phyloP scores from a whole-genome alignment of 2,113 vertebrate genomes.

The Colius striatus region DNA sequence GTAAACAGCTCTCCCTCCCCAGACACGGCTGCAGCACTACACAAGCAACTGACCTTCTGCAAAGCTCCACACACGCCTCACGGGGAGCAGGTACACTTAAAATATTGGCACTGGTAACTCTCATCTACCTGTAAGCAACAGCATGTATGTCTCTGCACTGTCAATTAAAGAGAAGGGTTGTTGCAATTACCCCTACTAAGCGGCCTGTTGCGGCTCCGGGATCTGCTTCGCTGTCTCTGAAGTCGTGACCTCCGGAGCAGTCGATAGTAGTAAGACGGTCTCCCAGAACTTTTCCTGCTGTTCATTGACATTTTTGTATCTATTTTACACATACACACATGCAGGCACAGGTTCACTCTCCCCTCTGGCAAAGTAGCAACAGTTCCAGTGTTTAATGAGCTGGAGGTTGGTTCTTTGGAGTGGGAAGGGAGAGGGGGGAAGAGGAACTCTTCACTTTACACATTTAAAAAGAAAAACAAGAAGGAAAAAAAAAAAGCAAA shows the following conservation, averaged over 20 bases:
- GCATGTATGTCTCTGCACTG: neutral
- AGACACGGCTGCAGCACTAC: neutral
- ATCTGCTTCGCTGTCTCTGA: constrained; percentile 94
- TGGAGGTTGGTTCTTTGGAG: constrained; percentile 52
- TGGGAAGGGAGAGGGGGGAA: constrained; percentile 30
- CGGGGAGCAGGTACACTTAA: neutral
- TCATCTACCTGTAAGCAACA: neutral
- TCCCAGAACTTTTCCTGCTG: constrained; percentile 90
- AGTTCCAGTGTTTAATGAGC: constrained; percentile 24
- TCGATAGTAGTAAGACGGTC: constrained; percentile 94
- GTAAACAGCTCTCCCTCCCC: neutral
- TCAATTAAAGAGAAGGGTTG: neutral
- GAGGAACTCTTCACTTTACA: constrained; percentile 60
- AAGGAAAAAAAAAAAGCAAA: neutral
- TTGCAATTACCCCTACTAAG: constrained; percentile 85
- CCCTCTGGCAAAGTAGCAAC: constrained; percentile 28
- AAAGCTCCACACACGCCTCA: neutral
- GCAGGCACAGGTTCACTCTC: constrained; percentile 50
- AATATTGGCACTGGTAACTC: neutral
- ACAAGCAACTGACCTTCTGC: neutral
- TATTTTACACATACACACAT: constrained; percentile 55
- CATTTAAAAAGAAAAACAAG: constrained; percentile 46
- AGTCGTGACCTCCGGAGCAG: constrained; percentile 92
- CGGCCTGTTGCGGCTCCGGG: constrained; percentile 91
- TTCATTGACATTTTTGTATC: constrained; percentile 86